phyloP scores from a whole-genome alignment of 1,140 invertebrate genomes.

The Chironomus striatipennis region DNA sequence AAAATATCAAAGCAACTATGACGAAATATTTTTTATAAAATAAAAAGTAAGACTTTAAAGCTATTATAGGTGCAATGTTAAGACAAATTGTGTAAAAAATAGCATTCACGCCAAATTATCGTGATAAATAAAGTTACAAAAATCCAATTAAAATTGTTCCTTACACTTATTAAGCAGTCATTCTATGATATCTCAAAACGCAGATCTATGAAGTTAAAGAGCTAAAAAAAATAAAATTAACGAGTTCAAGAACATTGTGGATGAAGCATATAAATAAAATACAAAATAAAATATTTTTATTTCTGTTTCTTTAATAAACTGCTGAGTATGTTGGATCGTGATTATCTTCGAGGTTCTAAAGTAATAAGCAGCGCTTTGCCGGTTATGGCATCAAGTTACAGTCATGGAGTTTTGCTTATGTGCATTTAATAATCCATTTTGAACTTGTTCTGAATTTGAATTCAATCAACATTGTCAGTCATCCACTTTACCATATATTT shows the following conservation, averaged over 20 bases:
- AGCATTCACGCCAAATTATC: too few species aligned
- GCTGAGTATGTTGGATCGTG: background rate
- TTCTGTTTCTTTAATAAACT: background rate
- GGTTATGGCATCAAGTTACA: background rate
- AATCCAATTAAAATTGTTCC: background rate
- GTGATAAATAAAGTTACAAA: too few species aligned
- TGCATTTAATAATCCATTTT: background rate
- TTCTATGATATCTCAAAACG: background rate
- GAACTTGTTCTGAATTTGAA: constrained; percentile 1
- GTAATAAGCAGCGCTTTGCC: background rate
- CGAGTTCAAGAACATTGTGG: background rate
- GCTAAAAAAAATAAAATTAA: too few species aligned
- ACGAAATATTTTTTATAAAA: too few species aligned
- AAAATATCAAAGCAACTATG: too few species aligned
- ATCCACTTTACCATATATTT: background rate
- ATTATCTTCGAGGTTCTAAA: background rate
- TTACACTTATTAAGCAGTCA: background rate
- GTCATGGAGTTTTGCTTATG: background rate
- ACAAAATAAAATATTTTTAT: background rate
- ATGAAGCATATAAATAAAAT: background rate
- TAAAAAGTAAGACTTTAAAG: too few species aligned
- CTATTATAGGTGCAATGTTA: too few species aligned
- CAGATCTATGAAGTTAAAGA: background rate
- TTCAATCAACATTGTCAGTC: background rate
- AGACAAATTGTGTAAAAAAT: too few species aligned